Base-by-base conservation (phyloP, 1,140 invertebrate genomes). In the Lepeophtheirus salmonis region DNA sequence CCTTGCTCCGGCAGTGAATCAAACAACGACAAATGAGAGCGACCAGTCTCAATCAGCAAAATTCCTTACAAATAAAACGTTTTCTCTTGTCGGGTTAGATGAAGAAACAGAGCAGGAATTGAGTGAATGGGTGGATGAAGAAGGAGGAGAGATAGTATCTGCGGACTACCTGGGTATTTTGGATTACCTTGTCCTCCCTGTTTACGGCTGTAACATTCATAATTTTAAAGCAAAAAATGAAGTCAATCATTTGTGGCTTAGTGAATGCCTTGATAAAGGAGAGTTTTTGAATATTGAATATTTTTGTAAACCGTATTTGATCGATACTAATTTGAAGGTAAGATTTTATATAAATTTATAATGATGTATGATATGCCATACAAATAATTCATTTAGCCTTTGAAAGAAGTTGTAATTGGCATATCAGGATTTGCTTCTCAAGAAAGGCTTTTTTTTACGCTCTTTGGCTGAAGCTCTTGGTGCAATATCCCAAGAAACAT, bases 121-220 rank as follows among this genome's bases (percentile, higher is more conserved):
- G 17, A 57, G 16, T 25, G 55, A 57, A 14, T 57, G 55, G 23
- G 20, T 57, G n/a, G 25, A 17, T 25, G 55, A 57, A 48, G 55
- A 20, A 17, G 55, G 55, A 2, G 55, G 55, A 14, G 55, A 57
- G 3, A 18, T 57, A 3, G 55, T 57, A 10, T 26, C 17, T 41
- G 3, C 2, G 4, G 55, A 57, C 16, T 57, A n/a, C 21, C n/a
- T n/a, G 10, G 23, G 26, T 10, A 41, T 23, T 24, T 4, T 57
- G 23, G 55, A 57, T n/a, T 57, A 26, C 30, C 26, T 57, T 16
- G 55, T 57, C n/a, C 16, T 57, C 4, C 26, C 22, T 16, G 30
- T 41, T 6, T n/a, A 41, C 21, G 2, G 26, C 21, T 24, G 22
- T 16, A 2, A 23, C 13, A 13, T 24, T 24, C 2, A 57, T 16